Conservation (phyloP, 2,113 vertebrate genomes). For the Natator depressus region DNA sequence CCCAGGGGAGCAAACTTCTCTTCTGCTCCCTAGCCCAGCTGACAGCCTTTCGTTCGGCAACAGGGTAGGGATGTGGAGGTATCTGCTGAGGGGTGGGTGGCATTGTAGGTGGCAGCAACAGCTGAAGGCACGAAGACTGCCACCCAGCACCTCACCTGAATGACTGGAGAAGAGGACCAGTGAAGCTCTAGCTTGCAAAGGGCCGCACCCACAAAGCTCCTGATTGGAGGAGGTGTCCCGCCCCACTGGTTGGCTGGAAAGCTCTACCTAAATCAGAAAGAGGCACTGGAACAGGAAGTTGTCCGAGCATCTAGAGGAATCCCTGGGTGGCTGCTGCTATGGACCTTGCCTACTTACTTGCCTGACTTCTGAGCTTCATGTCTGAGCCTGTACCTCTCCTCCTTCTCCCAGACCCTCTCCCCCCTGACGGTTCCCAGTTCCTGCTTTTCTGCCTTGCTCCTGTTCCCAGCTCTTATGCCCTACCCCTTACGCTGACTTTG, state of each 20-base stretch:
- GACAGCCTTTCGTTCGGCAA: background rate
- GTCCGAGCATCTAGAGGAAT: background rate
- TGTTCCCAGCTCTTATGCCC: background rate
- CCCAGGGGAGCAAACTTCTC: background rate
- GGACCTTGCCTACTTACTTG: background rate
- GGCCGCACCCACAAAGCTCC: background rate
- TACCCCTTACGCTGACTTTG: accelerated
- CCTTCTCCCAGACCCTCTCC: background rate
- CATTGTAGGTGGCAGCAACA: background rate
- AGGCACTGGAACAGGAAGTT: background rate
- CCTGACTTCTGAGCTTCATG: background rate
- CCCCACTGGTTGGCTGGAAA: background rate
- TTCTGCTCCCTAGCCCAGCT: background rate
- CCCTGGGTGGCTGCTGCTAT: background rate
- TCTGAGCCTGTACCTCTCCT: background rate
- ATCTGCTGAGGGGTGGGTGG: background rate
- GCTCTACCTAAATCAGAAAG: background rate
- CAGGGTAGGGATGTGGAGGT: background rate
- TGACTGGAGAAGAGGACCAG: background rate
- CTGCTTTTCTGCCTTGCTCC: background rate
- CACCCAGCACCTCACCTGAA: background rate
- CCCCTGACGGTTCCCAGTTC: background rate
- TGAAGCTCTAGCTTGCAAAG: background rate
- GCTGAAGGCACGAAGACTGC: background rate
- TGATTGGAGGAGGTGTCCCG: too few relatives aligned